Conservation (phyloP, 92 coral and sea anemone species). For the Porites cylindrica region DNA sequence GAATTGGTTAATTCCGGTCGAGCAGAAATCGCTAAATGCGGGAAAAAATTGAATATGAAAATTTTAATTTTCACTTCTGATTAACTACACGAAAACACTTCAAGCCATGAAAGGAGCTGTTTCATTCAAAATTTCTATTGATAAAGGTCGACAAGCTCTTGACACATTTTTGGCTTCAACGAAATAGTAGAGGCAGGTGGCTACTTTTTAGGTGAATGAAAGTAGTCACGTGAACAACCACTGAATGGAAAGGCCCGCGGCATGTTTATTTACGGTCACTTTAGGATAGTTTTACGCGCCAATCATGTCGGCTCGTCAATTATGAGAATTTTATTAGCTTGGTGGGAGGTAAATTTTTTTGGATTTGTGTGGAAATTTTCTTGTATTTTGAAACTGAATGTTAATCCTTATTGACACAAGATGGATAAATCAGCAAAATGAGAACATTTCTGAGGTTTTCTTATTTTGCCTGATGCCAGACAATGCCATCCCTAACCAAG, state of each 20-base stretch:
- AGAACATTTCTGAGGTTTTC: background rate
- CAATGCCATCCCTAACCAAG: no score
- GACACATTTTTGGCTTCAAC: conserved; percentile 44
- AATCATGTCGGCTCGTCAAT: conserved; percentile 37
- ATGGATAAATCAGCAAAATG: background rate
- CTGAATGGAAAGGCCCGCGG: conserved; percentile 47
- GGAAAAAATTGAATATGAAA: background rate
- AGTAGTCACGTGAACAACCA: conserved; percentile 50
- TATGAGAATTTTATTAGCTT: conserved; percentile 49
- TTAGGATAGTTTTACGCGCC: conserved; percentile 15
- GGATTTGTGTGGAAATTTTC: background rate
- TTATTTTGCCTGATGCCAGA: background rate
- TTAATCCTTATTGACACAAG: background rate
- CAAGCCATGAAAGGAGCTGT: conserved; percentile 16
- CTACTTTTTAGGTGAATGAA: conserved; percentile 42
- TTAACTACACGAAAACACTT: background rate
- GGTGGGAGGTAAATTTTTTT: conserved; percentile 37
- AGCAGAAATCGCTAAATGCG: background rate
- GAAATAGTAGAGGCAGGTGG: conserved; percentile 41
- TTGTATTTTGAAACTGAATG: conserved; percentile 6
- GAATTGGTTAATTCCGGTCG: background rate
- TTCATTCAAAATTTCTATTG: conserved; percentile 30
- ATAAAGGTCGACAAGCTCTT: conserved; percentile 41
- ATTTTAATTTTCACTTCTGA: background rate
- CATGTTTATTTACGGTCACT: conserved; percentile 44